phyloP scores from a whole-genome alignment of 2,888 invertebrate species.

The Sinotaia quadrata region DNA sequence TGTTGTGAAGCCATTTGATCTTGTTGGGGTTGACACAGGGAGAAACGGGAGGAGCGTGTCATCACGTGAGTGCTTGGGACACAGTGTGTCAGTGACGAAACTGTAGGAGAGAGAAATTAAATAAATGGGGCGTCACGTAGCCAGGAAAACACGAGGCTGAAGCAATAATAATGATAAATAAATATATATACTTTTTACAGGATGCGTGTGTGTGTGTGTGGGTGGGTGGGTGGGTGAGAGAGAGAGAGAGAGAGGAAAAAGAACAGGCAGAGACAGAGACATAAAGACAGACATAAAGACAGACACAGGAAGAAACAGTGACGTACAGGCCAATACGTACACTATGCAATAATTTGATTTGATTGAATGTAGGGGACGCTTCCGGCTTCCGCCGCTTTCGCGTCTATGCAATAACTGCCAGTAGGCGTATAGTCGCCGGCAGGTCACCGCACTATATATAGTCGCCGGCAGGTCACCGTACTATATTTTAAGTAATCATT shows the following conservation, averaged over 20 bases:
- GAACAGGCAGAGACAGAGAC: neutral
- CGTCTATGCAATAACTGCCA: too few relatives aligned
- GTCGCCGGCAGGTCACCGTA: too few relatives aligned
- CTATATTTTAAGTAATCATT: too few relatives aligned
- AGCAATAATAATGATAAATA: too few relatives aligned
- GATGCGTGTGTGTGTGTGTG: constrained; percentile 1
- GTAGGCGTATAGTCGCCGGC: too few relatives aligned
- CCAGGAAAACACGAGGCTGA: too few relatives aligned
- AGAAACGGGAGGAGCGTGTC: neutral
- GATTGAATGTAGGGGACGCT: too few relatives aligned
- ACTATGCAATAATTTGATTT: too few relatives aligned
- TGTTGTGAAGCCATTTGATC: neutral
- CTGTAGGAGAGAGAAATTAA: neutral
- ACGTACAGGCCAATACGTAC: neutral
- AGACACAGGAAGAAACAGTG: neutral
- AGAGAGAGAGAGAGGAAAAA: constrained; percentile 1
- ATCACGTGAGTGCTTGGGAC: neutral
- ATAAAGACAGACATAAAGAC: neutral
- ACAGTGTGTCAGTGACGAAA: neutral
- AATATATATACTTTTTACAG: neutral
- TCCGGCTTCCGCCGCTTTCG: too few relatives aligned
- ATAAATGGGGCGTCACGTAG: too few relatives aligned
- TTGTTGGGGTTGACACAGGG: neutral
- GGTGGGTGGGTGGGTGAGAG: neutral
- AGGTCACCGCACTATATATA: too few relatives aligned